Evolutionary conservation across 2,113 vertebrate genomes (phyloP).

Genomic region (Grallaria varia): DNA sequence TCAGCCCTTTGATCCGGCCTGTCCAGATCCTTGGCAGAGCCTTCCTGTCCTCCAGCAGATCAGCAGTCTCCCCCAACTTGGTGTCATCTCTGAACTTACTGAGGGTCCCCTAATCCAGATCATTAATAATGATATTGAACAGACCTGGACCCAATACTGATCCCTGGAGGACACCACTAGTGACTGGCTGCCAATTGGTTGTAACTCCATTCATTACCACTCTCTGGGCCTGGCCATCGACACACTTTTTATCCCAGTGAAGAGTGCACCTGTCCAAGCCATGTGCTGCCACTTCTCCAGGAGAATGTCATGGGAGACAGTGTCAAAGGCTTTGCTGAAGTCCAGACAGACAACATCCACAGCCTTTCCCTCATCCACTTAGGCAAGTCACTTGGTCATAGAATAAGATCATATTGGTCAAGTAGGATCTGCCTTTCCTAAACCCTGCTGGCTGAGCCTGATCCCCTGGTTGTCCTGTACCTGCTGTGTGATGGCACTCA

Average conservation of each 20-base stretch:
- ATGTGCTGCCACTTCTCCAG: not conserved
- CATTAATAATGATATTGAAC: not conserved
- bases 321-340: not conserved
- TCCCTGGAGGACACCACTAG: accelerated
- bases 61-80: not conserved
- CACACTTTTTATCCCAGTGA: not conserved
- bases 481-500: not conserved
- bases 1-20: not conserved
- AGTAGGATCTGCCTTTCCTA: not conserved
- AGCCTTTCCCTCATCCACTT: not conserved
- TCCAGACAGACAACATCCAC: not conserved
- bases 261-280: too few relatives aligned
- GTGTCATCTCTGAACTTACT: not conserved
- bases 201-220: not conserved
- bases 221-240: not conserved
- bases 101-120: not conserved
- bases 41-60: not conserved
- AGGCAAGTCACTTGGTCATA: not conserved
- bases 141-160: accelerated
- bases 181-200: not conserved
- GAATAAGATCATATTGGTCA: not conserved
- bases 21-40: not conserved
- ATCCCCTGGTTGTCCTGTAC: not conserved
- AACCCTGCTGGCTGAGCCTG: not conserved
- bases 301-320: not conserved